Evolutionary conservation across 2,113 vertebrate genomes (phyloP).

Genomic region (Phylloscopus whistleri): DNA sequence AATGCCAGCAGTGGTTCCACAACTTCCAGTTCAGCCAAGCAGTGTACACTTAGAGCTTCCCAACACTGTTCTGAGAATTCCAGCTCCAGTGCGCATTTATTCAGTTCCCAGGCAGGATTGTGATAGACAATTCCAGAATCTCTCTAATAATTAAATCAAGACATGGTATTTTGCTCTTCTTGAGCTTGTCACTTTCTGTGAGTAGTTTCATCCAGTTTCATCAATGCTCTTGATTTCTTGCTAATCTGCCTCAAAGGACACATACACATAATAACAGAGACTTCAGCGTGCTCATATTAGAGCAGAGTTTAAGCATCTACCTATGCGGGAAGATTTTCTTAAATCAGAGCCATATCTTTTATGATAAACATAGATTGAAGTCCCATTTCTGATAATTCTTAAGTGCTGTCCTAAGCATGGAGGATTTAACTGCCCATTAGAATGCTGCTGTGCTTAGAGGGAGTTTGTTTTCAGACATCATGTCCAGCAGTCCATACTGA

Average conservation of each 20-base stretch:
- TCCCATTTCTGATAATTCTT: background rate
- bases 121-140: background rate
- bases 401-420: background rate
- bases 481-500: background rate
- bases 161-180: background rate
- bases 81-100: background rate
- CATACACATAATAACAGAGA: background rate
- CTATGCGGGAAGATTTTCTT: background rate
- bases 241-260: background rate
- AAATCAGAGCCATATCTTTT: background rate
- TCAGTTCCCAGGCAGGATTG: background rate
- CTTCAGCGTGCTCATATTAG: background rate
- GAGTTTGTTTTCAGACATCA: background rate
- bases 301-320: background rate
- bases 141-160: background rate
- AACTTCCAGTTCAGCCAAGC: background rate
- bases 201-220: background rate
- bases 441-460: background rate
- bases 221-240: background rate
- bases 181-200: background rate
- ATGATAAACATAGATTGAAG: background rate
- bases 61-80: background rate
- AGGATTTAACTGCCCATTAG: background rate
- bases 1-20: background rate
- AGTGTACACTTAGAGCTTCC: rapidly evolving